Conservation (phyloP, 92 coral and sea anemone species). For the Scolanthus callimorphus region DNA sequence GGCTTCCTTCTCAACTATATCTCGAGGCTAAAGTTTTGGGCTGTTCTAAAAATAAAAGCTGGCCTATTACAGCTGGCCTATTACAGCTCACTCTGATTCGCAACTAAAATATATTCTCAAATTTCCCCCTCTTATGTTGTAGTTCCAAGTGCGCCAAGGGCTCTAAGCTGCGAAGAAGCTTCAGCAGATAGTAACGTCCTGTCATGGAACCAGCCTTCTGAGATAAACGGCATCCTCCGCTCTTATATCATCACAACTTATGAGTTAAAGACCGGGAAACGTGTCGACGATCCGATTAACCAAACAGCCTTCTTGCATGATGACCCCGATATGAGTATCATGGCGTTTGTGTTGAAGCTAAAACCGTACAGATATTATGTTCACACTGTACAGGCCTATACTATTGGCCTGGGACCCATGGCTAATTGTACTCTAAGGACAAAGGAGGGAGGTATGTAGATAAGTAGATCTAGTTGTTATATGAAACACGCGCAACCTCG, state of each 20-base stretch:
- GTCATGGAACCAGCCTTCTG: slow-evolving; percentile 36
- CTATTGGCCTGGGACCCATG: slow-evolving; percentile 28
- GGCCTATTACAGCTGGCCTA: too few species aligned
- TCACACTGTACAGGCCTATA: slow-evolving; percentile 35
- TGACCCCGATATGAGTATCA: neutral
- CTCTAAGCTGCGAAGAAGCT: neutral
- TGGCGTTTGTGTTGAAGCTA: slow-evolving; percentile 4
- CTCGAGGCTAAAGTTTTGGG: too few species aligned
- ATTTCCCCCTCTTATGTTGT: neutral
- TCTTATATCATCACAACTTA: slow-evolving; percentile 27
- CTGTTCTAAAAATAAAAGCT: too few species aligned
- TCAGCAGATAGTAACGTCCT: slow-evolving; percentile 10
- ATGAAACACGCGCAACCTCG: too few species aligned
- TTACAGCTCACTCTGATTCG: too few species aligned
- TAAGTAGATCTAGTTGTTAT: too few species aligned
- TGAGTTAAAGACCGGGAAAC: slow-evolving; percentile 18
- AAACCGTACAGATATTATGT: slow-evolving; percentile 48
- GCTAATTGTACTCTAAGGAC: slow-evolving; percentile 33
- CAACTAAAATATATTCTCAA: too few species aligned
- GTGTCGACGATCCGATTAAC: slow-evolving; percentile 14
- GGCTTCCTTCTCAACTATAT: too few species aligned
- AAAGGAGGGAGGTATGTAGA: slow-evolving; percentile 59
- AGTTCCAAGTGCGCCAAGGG: slow-evolving; percentile 38
- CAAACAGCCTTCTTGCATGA: neutral
- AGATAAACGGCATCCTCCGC: slow-evolving; percentile 48